Conservation (phyloP, 1,140 invertebrate species). For the Nymphalis io region DNA sequence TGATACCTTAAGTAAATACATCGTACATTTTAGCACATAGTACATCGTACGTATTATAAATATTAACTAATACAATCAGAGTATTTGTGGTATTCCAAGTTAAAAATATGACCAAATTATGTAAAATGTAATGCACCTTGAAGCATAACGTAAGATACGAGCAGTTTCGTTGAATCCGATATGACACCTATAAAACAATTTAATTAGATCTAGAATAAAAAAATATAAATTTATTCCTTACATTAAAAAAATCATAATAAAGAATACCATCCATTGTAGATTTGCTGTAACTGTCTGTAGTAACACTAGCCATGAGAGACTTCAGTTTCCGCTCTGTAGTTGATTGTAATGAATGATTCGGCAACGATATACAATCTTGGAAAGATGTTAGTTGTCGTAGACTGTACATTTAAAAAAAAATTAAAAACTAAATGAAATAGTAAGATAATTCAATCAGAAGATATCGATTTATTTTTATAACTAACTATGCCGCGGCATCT, state of each 20-base stretch:
- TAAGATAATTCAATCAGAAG: not conserved
- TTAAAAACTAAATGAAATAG: not conserved
- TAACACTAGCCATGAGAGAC: slow-evolving; percentile 50
- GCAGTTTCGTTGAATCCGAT: slow-evolving; percentile 46
- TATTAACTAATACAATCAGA: too few species aligned
- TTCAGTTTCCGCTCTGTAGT: slow-evolving; percentile 47
- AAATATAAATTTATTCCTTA: not conserved
- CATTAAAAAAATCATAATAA: not conserved
- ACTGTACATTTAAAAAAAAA: slow-evolving; percentile 36
- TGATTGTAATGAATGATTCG: slow-evolving; percentile 48
- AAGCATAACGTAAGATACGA: slow-evolving; percentile 63
- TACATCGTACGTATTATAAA: too few species aligned
- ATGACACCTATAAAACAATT: slow-evolving; percentile 57
- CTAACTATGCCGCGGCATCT: slow-evolving; percentile 62
- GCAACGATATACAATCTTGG: slow-evolving; percentile 52
- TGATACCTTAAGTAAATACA: slow-evolving; percentile 49
- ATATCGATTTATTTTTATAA: not conserved
- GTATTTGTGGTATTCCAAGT: not conserved
- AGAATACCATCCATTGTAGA: slow-evolving; percentile 47
- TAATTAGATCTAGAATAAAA: slow-evolving; percentile 2
- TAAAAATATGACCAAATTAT: not conserved
- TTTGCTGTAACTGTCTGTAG: slow-evolving; percentile 41
- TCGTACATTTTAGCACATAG: too few species aligned
- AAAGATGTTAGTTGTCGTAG: slow-evolving; percentile 57
- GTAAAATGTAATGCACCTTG: slow-evolving; percentile 49